Evolutionary conservation across 92 coral and sea anemone genomes (phyloP), one percentile per base, ranked within the genome.

Genomic region (Nematostella vectensis): DNA sequence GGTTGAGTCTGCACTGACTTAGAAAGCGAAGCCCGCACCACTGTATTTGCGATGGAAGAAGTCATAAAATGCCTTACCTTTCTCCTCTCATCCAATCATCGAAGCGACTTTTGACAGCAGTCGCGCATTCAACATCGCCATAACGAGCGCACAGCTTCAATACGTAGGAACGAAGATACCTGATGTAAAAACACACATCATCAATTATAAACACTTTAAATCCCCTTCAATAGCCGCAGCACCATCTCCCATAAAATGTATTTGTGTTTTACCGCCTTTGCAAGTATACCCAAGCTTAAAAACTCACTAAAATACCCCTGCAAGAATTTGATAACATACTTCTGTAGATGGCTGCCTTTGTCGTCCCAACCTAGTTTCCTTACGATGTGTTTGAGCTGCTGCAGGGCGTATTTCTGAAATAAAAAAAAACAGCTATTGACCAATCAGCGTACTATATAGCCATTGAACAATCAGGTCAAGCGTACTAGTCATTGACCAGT

Each of bases 301-400:
- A 15, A 8, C 42, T 36, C 42, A 8, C 42, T 36, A 8, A 36
- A 8, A 36, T 36, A 36, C 42, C 40, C 40, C 15, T 33, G 40
- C 40, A 15, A 6, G 8, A 6, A 15, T 33, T 33, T 33, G 40
- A 10, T 12, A 11, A n/a, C 43, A 58, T 29, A 78, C 85, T 74
- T 72, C 20, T 49, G 66, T 36, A 78, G 42, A 71, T 78, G 85
- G 1, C 65, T 13, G 6, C 76, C 85, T 4, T 25, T n/a, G 3
- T 19, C 85, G 55, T 59, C 29, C 85, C 85, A 78, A 22, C 79
- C 79, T 2, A 78, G 62, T 17, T 59, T 65, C 0, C 39, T 4
- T 2, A 70, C 69, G 10, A 54, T 40, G 9, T 33, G 38, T 1
- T 56, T 19, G 31, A 77, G 19, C 36, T 62, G 74, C 22, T 50